Evolutionary conservation across 1,140 invertebrate species (phyloP).

Genomic region (Acromyrmex echinatior): DNA sequence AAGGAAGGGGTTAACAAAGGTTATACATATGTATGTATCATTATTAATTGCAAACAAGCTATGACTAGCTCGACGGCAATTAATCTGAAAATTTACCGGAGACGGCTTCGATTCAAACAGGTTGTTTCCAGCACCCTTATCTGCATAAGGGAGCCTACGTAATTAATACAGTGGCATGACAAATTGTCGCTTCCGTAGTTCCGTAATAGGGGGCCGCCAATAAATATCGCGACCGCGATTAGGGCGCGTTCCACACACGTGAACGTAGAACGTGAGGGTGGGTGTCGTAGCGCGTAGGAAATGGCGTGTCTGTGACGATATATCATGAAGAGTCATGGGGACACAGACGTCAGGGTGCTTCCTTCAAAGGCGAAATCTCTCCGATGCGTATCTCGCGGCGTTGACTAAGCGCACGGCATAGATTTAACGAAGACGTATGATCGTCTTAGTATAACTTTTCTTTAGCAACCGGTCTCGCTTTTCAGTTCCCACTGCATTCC

Average conservation of each 20-base stretch:
- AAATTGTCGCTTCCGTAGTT: slow-evolving; percentile 66
- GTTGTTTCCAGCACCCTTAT: slow-evolving; percentile 54
- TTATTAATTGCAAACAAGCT: slow-evolving; percentile 50
- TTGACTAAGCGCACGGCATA: slow-evolving; percentile 50
- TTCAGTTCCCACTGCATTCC: background rate
- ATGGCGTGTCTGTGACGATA: slow-evolving; percentile 59
- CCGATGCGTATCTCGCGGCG: slow-evolving; percentile 51
- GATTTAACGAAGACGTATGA: slow-evolving; percentile 57
- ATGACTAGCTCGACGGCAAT: slow-evolving; percentile 20
- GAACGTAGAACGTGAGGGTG: background rate
- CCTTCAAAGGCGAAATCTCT: slow-evolving; percentile 57
- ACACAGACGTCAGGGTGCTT: slow-evolving; percentile 46
- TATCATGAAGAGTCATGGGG: slow-evolving; percentile 46
- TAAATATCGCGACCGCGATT: slow-evolving; percentile 63
- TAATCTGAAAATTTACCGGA: slow-evolving; percentile 59
- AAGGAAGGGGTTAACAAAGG: slow-evolving; percentile 1
- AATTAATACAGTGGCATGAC: slow-evolving; percentile 65
- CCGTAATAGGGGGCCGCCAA: slow-evolving; percentile 55
- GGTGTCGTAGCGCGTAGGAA: slow-evolving; percentile 18
- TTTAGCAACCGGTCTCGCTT: background rate
- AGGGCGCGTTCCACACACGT: background rate
- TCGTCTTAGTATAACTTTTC: slow-evolving; percentile 3
- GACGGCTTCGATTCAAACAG: slow-evolving; percentile 61
- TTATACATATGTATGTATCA: background rate
- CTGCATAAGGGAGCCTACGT: slow-evolving; percentile 45